Evolutionary conservation across 2,113 vertebrate species (phyloP), one percentile per base, ranked within the genome.

Genomic region (Pangasianodon gigas): DNA sequence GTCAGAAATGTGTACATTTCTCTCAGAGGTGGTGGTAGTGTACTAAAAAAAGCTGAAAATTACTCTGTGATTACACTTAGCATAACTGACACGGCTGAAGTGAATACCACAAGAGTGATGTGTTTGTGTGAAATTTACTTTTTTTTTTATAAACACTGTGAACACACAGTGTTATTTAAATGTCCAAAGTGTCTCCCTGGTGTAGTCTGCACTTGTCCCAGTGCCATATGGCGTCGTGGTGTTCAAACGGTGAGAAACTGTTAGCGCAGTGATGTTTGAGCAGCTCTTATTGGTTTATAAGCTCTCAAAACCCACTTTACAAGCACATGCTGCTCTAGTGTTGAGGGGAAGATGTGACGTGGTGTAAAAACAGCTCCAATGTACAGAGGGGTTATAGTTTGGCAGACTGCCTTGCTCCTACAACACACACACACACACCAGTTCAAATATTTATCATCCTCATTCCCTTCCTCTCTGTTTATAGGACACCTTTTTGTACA

Each of bases 241-340:
- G 14, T 81, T 71, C 67, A 84, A 18, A 74, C 37, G 41, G 80
- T 56, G 80, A 56, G 87, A 67, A 84, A 54, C 46, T 26, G 58
- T 67, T 82, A 89, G 65, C 80, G 52, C 26, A 46, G 65, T 84
- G 51, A 74, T 89, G 81, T 84, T 84, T 74, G 65, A 89, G 60
- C 32, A 58, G 51, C 88, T 84, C 32, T 74, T 89, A 89, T 46
- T 88, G 80, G 79, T 82, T 81, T 89, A 86, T 82, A 82, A 48
- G 85, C 79, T 81, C 88, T 81, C 83, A 41, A 60, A 91, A 87
- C 58, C 18, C 19, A 44, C 65, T 84, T 88, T 85, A 85, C 87
- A 62, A 54, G 67, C 84, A 83, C 60, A 89, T 87, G 87, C 87
- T 86, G 58, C 52, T 86, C 80, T 65, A 83, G 41, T 19, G 26